Evolutionary conservation across 2,888 invertebrate genomes (phyloP).

Genomic region (Drosophila paucipuncta): DNA sequence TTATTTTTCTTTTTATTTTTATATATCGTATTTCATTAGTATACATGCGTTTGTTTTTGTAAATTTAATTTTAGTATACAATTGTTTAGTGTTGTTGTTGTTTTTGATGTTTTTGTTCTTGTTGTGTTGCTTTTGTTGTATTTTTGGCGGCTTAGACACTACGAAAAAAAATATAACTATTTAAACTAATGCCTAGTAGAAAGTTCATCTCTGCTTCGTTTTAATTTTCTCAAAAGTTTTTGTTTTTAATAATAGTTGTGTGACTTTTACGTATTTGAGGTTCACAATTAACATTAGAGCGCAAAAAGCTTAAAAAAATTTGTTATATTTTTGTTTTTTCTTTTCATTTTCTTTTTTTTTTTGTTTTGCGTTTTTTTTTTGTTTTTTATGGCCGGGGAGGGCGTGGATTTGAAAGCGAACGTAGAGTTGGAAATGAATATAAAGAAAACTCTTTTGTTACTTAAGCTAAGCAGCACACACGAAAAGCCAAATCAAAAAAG

Average conservation of each 20-base stretch:
- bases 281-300: conserved; percentile 55
- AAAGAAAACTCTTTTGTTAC: conserved; percentile 19
- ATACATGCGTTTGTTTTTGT: conserved; percentile 52
- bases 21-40: conserved; percentile 57
- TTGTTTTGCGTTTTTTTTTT: not conserved
- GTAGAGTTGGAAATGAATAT: conserved; percentile 19
- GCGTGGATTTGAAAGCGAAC: conserved; percentile 16
- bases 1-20: conserved; percentile 14
- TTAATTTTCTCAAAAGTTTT: conserved; percentile 15
- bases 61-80: conserved; percentile 69
- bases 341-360: not conserved
- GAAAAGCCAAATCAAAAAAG: conserved; percentile 26
- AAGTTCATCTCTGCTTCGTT: conserved; percentile 29
- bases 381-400: conserved; percentile 1
- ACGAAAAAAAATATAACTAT: conserved; percentile 71
- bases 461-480: conserved; percentile 48
- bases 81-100: conserved; percentile 47
- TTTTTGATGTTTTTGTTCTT: conserved; percentile 23
- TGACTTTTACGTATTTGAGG: conserved; percentile 64
- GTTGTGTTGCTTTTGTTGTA: conserved; percentile 26
- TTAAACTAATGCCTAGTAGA: conserved; percentile 67
- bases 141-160: conserved; percentile 57
- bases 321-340: not conserved
- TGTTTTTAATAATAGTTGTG: conserved; percentile 28
- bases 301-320: conserved; percentile 44